Conservation (phyloP, 92 coral and sea anemone species). For the Metridium senile region DNA sequence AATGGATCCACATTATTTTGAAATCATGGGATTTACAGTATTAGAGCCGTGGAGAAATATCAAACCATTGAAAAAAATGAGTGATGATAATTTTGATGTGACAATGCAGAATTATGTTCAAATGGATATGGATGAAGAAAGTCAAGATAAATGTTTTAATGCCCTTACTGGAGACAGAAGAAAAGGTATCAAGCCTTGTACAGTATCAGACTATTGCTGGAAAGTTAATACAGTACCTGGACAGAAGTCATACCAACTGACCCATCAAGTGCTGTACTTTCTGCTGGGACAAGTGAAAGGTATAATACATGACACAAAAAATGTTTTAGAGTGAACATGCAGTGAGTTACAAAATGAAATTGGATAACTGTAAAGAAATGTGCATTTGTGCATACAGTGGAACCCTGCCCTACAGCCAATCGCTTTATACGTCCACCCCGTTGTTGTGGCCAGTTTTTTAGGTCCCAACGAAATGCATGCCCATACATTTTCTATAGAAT, state of each 20-base stretch:
- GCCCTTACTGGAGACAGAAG: conserved; percentile 40
- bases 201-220: conserved; percentile 48
- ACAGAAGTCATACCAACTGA: conserved; percentile 33
- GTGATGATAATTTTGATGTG: conserved; percentile 11
- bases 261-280: conserved; percentile 58
- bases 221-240: conserved; percentile 35
- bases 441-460: too few relatives aligned
- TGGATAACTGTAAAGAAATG: too few relatives aligned
- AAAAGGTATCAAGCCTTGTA: conserved; percentile 32
- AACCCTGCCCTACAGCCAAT: too few relatives aligned
- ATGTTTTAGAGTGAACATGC: too few relatives aligned
- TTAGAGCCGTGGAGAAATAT: conserved; percentile 48
- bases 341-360: too few relatives aligned
- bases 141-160: conserved; percentile 39
- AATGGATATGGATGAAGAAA: conserved; percentile 39
- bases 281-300: conserved; percentile 60
- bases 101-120: conserved; percentile 7
- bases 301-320: conserved; percentile 14
- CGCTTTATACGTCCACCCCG: too few relatives aligned
- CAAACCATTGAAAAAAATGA: conserved; percentile 36
- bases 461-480: too few relatives aligned
- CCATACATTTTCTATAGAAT: too few relatives aligned
- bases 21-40: conserved; percentile 43
- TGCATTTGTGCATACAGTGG: too few relatives aligned
- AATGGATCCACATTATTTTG: conserved; percentile 27